Conservation (phyloP, 2,797 vertebrate species). For the Alcedo quadribrachys region DNA sequence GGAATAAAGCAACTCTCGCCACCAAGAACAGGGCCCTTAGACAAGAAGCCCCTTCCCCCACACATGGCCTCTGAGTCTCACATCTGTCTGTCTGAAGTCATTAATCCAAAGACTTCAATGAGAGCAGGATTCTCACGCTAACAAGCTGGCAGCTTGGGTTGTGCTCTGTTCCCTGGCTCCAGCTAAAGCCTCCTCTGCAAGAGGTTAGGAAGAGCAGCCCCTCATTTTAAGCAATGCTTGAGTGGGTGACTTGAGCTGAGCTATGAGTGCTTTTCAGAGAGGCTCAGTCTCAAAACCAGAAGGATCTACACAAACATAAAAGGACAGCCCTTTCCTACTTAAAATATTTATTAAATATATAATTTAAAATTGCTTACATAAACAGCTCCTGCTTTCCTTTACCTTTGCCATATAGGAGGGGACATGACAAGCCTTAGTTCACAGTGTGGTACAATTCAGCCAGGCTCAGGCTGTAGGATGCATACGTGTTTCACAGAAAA, state of each 20-base stretch:
- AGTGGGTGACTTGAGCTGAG: not conserved
- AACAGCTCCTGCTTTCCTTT: not conserved
- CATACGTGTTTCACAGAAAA: not conserved
- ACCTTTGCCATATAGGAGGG: not conserved
- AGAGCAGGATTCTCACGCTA: conserved; percentile 26
- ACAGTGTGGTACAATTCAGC: not conserved
- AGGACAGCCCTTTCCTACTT: not conserved
- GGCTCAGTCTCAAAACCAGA: not conserved
- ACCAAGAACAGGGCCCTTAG: not conserved
- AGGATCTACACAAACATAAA: not conserved
- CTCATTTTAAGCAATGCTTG: not conserved
- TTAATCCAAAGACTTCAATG: conserved; percentile 51
- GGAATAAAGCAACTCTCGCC: not conserved
- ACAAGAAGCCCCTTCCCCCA: conserved; percentile 6
- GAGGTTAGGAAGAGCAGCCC: not conserved
- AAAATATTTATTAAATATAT: not conserved
- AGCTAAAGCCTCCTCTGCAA: not conserved
- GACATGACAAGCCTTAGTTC: not conserved
- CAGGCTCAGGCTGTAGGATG: not conserved
- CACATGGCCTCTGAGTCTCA: conserved; percentile 17
- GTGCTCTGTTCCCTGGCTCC: not conserved
- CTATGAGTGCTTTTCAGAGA: not conserved
- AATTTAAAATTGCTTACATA: not conserved
- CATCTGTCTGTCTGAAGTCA: conserved; percentile 65
- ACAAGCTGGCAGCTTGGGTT: conserved; percentile 40